A percentile compares a stretch with the other conserved stretches of the same genome.
These are phyloP conservation scores for Eueremaeus valkanovi DNA, from an alignment of 2,888 invertebrate species.

Conservation along the genomic window DNA sequence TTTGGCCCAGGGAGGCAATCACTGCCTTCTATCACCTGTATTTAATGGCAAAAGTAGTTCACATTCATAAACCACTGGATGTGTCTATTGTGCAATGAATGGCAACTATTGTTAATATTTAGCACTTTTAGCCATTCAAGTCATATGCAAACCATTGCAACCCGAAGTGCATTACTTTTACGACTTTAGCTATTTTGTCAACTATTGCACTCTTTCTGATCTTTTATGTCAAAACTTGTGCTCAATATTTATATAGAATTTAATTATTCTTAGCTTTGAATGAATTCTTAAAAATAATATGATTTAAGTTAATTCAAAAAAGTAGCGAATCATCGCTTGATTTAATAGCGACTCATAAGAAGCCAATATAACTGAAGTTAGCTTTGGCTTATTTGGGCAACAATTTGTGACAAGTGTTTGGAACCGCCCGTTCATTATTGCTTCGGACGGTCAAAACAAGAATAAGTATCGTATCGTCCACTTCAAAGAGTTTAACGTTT, in stretches of 20 bases:
- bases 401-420: constrained; percentile 5
- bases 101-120: not conserved
- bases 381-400: not conserved
- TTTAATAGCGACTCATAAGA: too few species aligned
- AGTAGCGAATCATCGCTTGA: too few species aligned
- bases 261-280: not conserved
- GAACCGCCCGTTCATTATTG: constrained; percentile 11
- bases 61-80: constrained; percentile 19
- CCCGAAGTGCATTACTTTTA: constrained; percentile 9
- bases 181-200: not conserved
- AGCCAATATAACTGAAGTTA: too few species aligned
- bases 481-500: not conserved
- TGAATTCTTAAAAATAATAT: not conserved
- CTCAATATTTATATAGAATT: not conserved
- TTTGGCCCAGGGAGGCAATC: constrained; percentile 32
- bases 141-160: not conserved
- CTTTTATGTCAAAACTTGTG: not conserved
- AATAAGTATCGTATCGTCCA: not conserved
- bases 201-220: not conserved
- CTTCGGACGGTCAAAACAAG: not conserved
- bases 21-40: constrained; percentile 27
- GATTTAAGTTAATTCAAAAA: not conserved
- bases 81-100: constrained; percentile 31
- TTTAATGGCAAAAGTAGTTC: constrained; percentile 16
- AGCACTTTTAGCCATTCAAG: not conserved